phyloP scores from a whole-genome alignment of 2,888 invertebrate species.

The Julus scandinavius region DNA sequence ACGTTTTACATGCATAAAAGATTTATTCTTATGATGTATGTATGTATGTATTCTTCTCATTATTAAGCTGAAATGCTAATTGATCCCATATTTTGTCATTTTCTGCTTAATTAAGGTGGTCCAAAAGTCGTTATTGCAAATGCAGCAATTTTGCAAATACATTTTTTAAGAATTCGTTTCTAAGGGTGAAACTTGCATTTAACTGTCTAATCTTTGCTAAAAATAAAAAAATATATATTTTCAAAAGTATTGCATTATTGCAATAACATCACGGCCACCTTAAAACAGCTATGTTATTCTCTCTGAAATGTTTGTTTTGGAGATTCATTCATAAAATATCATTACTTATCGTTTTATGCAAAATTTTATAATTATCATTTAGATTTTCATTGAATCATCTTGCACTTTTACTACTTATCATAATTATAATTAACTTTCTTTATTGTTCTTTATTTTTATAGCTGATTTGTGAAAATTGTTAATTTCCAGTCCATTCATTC shows the following conservation, averaged over 20 bases:
- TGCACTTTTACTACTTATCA: neutral
- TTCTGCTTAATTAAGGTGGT: neutral
- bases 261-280: too few relatives aligned
- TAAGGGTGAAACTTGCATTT: too few relatives aligned
- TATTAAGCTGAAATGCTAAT: neutral
- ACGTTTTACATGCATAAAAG: constrained; percentile 21
- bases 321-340: too few relatives aligned
- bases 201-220: too few relatives aligned
- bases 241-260: too few relatives aligned
- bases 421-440: neutral
- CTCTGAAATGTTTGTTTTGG: too few relatives aligned
- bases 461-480: neutral
- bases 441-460: neutral
- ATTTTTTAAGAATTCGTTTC: too few relatives aligned
- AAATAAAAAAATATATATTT: too few relatives aligned
- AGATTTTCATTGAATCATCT: neutral
- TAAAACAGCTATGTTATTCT: too few relatives aligned
- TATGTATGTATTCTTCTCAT: neutral
- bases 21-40: neutral
- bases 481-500: neutral
- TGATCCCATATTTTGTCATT: neutral
- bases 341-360: neutral
- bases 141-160: neutral
- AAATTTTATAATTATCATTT: neutral
- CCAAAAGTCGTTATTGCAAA: neutral